Percentiles rank a stretch among this genome's conserved stretches.
These are phyloP conservation scores for Zaprionus ornatus DNA, from an alignment of 1,140 invertebrate genomes.

Conservation along the genomic window DNA sequence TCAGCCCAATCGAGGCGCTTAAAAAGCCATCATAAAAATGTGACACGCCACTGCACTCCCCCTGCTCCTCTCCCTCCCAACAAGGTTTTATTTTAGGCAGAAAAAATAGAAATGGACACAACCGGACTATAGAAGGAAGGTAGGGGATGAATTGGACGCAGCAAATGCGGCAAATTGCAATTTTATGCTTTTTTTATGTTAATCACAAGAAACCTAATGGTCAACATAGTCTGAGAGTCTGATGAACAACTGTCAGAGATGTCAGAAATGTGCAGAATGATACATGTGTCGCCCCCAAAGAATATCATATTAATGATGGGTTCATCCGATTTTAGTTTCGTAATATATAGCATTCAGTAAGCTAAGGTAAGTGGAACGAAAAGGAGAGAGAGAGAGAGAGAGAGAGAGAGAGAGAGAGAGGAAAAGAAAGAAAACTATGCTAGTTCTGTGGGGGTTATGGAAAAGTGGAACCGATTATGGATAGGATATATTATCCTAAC, in stretches of 20 bases:
- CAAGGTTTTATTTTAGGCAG: background rate
- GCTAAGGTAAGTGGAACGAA: background rate
- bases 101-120: conserved; percentile 3
- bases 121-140: background rate
- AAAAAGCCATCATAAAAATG: conserved; percentile 57
- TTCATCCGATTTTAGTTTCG: conserved; percentile 86
- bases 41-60: conserved; percentile 22
- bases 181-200: conserved; percentile 69
- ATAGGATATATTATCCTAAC: too few species aligned
- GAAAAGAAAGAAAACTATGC: rapidly evolving
- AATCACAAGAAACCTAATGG: conserved; percentile 33
- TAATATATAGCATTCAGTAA: background rate
- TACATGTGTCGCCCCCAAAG: conserved; percentile 18
- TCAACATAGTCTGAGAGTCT: conserved; percentile 4
- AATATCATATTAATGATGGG: conserved; percentile 25
- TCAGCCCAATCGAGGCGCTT: conserved; percentile 41
- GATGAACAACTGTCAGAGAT: conserved; percentile 18
- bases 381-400: background rate
- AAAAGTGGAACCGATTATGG: too few species aligned
- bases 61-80: background rate
- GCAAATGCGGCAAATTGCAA: conserved; percentile 65
- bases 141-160: conserved; percentile 37
- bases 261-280: conserved; percentile 2
- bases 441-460: too few species aligned
- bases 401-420: too few species aligned